A percentile compares a stretch with the other conserved stretches of the same genome.
Evolutionary conservation across 2,888 invertebrate species (phyloP).

Genomic region (Pterostichus niger): DNA sequence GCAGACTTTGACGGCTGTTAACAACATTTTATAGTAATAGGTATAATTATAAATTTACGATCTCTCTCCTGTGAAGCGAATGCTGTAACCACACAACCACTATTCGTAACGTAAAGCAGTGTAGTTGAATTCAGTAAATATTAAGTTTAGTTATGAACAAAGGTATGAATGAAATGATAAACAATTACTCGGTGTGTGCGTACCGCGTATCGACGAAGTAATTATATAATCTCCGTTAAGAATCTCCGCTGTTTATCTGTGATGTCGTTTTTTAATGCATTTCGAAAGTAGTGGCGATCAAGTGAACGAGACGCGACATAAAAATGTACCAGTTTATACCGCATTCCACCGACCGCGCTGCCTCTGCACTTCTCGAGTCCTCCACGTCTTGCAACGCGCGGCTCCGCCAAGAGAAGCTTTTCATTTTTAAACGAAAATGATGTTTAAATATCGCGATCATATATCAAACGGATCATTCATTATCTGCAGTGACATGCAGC

Average conservation of each 20-base stretch:
- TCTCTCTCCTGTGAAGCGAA: no score
- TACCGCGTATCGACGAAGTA: conserved; percentile 18
- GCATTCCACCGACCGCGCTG: conserved; percentile 33
- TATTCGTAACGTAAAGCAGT: no score
- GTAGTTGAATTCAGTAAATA: no score
- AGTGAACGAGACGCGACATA: conserved; percentile 51
- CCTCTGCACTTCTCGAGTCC: not conserved
- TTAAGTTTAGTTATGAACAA: conserved; percentile 3
- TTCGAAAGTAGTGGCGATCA: conserved; percentile 50
- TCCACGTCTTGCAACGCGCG: not conserved
- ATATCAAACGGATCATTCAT: conserved; percentile 36
- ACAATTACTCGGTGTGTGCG: conserved; percentile 23
- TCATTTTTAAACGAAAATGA: conserved; percentile 33
- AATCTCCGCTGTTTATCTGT: conserved; percentile 40
- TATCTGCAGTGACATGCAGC: not conserved
- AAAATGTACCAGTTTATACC: conserved; percentile 56
- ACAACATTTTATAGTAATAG: no score
- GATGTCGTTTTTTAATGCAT: conserved; percentile 51
- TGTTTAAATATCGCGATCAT: conserved; percentile 44
- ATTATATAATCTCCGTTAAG: conserved; percentile 50
- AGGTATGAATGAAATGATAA: conserved; percentile 47
- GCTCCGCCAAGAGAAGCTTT: not conserved
- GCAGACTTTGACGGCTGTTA: no score
- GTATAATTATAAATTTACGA: no score
- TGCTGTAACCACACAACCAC: no score